Base-by-base conservation (phyloP, 2,888 invertebrate species). In the Nemurella pictetii region DNA sequence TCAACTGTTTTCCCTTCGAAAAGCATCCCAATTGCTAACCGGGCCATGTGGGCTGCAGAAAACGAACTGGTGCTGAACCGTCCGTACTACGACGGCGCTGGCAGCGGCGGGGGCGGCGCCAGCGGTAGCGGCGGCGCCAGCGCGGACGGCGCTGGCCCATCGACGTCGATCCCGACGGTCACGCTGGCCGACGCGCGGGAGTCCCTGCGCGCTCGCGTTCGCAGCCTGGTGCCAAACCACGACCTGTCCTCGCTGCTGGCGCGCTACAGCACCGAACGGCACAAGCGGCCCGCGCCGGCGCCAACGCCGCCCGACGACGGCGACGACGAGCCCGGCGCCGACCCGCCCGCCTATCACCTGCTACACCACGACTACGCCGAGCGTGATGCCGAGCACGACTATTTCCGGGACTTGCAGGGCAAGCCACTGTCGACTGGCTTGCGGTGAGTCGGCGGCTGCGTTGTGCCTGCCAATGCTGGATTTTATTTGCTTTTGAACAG, bases 321-420 rank as follows among this genome's bases (percentile, higher is more conserved):
- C 28, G 27, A 25, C 9, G 28, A 29, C n/a, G 30, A 78, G 5
- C 25, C 74, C 29, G 78, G n/a, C 12, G 29, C 4, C 3, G 28
- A 26, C 28, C 28, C 75, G 9, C 75, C 28, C 7, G 27, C 55
- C 15, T 55, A 72, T 72, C 82, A 82, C 29, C 82, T 82, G 26
- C 72, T 82, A 1, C 82, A 82, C 27, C 82, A 82, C 82, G 82
- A 82, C 29, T 82, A 82, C n/a, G 82, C 82, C 29, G 82, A 55
- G 28, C 26, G 82, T 0, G 82, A 82, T 27, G 15, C 26, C 28
- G 36, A 82, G 72, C 28, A 55, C 55, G 20, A 55, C 20, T 2
- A 12, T 1, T 55, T 20, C 20, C 55, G 55, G 15, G 55, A 55
- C 55, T 20, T 55, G 55, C 55, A 3, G 3, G n/a, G n/a, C n/a